phyloP scores from a whole-genome alignment of 2,797 vertebrate genomes.

The Telmatherina bonti region DNA sequence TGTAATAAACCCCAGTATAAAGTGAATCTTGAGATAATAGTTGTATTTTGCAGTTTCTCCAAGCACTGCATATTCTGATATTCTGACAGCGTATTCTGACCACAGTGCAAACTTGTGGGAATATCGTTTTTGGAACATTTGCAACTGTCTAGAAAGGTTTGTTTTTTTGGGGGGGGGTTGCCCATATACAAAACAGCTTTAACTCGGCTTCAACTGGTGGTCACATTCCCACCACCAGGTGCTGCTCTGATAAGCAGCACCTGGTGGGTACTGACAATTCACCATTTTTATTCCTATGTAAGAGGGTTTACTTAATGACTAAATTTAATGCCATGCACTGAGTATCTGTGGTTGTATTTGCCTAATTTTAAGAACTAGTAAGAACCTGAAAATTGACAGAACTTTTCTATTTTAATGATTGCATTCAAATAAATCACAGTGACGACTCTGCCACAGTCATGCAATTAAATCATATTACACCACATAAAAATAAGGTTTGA shows the following conservation, averaged over 20 bases:
- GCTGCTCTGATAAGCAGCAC: not conserved
- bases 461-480: too few relatives aligned
- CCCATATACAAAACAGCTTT: too few relatives aligned
- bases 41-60: not conserved
- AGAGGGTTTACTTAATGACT: not conserved
- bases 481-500: not conserved
- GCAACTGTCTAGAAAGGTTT: not conserved
- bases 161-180: too few relatives aligned
- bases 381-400: too few relatives aligned
- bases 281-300: not conserved
- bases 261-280: not conserved
- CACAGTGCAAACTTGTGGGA: not conserved
- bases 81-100: too few relatives aligned
- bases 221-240: not conserved
- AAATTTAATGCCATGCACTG: not conserved
- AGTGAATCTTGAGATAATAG: too few relatives aligned
- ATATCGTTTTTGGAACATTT: not conserved
- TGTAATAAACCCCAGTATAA: too few relatives aligned
- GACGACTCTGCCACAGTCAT: too few relatives aligned
- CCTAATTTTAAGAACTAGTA: not conserved
- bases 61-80: too few relatives aligned
- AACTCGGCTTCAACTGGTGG: not conserved
- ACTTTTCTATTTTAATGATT: too few relatives aligned
- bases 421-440: too few relatives aligned
- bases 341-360: too few relatives aligned